Evolutionary conservation across 2,888 invertebrate species (phyloP).

Genomic region (Sepiola atlantica): DNA sequence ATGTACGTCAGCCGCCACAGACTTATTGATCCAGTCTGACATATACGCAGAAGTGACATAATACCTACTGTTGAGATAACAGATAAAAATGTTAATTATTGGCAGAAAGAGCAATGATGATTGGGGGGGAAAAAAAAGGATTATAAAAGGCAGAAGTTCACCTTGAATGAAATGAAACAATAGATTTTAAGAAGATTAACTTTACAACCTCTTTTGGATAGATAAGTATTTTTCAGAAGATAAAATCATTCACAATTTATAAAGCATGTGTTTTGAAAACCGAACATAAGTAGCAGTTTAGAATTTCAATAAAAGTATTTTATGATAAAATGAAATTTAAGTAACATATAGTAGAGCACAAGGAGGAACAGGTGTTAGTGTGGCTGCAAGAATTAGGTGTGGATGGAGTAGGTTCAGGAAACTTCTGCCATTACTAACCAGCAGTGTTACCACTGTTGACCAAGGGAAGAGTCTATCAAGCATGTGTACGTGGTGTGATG

Average conservation of each 20-base stretch:
- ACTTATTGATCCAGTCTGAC: neutral
- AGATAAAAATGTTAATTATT: neutral
- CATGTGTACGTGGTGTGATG: no score
- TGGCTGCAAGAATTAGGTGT: no score
- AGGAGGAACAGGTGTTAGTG: no score
- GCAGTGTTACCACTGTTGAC: no score
- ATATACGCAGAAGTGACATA: neutral
- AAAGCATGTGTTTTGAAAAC: no score
- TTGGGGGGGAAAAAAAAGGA: neutral
- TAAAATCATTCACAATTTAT: neutral
- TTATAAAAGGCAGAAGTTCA: neutral
- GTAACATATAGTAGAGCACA: neutral
- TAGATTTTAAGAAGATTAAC: neutral
- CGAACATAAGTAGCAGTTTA: neutral
- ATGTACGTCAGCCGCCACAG: neutral
- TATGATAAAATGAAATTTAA: neutral
- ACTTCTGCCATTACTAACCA: no score
- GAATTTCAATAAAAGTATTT: neutral
- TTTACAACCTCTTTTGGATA: neutral
- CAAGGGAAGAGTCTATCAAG: no score
- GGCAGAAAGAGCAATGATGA: neutral
- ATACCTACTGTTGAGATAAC: neutral
- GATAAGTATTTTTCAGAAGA: neutral
- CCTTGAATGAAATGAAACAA: neutral
- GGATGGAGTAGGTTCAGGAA: no score